Base-by-base conservation (phyloP, 2,888 invertebrate species). In the Boloria euphrosyne region DNA sequence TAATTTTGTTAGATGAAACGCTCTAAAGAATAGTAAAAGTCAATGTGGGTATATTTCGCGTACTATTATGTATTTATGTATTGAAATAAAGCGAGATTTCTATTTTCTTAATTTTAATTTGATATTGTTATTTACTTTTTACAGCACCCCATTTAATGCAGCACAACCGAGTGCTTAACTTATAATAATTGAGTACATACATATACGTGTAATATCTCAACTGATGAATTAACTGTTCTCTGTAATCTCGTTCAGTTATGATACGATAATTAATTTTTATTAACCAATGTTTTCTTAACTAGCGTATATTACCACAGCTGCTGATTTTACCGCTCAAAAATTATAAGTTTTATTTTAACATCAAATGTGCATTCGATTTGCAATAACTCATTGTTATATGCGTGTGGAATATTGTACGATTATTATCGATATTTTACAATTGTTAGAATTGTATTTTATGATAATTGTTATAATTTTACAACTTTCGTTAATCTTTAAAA, bases 191-290 rank as follows among this genome's bases (percentile, higher is more conserved):
- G 61, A 66, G 54, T 60, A 38, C 54, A 43, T 66, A 54, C 3
- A 22, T 3, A 3, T 22, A 22, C 22, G 22, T 22, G n/a, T n/a
- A n/a, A 22, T 62, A 67, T 59, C 63, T 62, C 50, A 18, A 65
- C 61, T 57, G 53, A 69, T 53, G 53, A 53, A 62, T 66, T 69
- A 64, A 66, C 60, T 63, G 69, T 60, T 55, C 53, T 49, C 49
- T 59, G 55, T 27, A 47, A 62, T 13, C 54, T 63, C 71, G 71
- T 72, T 71, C 64, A 74, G 72, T 74, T 72, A 73, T 65, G 69
- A 72, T 73, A 73, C 58, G 55, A 65, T 65, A 68, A 70, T 70
- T 73, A 69, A 53, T 73, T 70, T 69, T 70, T 67, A 67, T 63
- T 69, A 69, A 60, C 63, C 54, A 16, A 43, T 65, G 38, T 47